Conservation (phyloP, 2,113 vertebrate genomes). For the Albula glossodonta region DNA sequence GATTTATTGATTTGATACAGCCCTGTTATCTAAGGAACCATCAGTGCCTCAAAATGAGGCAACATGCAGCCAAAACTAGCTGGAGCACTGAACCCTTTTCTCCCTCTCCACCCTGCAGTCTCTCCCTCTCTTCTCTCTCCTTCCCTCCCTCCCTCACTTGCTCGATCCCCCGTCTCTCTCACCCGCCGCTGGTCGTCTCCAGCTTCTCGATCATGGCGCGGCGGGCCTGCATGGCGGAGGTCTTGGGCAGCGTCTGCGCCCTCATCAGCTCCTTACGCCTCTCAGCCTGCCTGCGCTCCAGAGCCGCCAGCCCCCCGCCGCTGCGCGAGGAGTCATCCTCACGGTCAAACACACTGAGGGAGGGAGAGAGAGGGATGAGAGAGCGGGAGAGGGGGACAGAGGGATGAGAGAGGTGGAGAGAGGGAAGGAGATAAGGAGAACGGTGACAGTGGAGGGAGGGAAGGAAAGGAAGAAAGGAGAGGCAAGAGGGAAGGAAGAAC, state of each 20-base stretch:
- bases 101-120: too few species aligned
- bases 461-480: background rate
- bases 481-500: too few species aligned
- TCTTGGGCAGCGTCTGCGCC: constrained; percentile 88
- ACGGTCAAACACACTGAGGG: constrained; percentile 86
- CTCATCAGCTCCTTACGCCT: constrained; percentile 90
- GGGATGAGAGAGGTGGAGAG: too few species aligned
- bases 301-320: constrained; percentile 69
- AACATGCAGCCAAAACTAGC: too few species aligned
- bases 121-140: background rate
- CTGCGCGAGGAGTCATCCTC: constrained; percentile 80
- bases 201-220: constrained; percentile 96
- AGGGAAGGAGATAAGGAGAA: background rate
- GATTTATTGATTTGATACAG: too few species aligned
- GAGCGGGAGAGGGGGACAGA: background rate
- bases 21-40: too few species aligned
- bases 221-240: constrained; percentile 84
- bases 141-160: constrained; percentile 42
- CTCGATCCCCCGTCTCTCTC: constrained; percentile 50
- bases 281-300: constrained; percentile 86
- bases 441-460: background rate
- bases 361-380: background rate
- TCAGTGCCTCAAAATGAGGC: too few species aligned
- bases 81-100: too few species aligned
- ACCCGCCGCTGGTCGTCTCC: constrained; percentile 86